Conservation (phyloP, 2,797 vertebrate genomes). For the Betta splendens region DNA sequence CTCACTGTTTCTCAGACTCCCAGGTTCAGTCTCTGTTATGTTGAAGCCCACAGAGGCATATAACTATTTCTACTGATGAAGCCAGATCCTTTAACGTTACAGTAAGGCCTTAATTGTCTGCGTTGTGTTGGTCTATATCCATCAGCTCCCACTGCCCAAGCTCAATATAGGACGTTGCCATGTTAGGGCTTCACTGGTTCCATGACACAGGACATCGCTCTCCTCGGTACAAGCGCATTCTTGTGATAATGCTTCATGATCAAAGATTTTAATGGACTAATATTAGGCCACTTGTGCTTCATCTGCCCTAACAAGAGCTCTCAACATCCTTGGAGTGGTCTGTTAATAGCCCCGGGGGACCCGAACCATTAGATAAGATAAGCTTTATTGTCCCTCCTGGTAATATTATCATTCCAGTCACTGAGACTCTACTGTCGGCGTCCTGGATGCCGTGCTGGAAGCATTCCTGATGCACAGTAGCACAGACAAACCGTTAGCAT, state of each 20-base stretch:
- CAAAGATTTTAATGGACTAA: not conserved
- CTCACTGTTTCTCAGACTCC: constrained; percentile 58
- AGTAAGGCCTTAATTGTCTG: not conserved
- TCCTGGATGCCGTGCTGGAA: constrained; percentile 58
- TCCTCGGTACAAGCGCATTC: not conserved
- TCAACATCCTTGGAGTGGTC: constrained; percentile 25
- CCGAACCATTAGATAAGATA: constrained; percentile 58
- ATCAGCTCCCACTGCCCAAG: constrained; percentile 14
- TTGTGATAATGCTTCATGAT: constrained; percentile 2
- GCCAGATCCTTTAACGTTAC: not conserved
- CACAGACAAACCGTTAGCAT: constrained; percentile 45
- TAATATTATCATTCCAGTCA: constrained; percentile 61
- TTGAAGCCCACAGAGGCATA: constrained; percentile 45
- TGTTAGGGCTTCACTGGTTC: not conserved
- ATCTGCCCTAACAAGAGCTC: constrained; percentile 28
- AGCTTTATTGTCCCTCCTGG: constrained; percentile 54
- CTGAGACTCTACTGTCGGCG: constrained; percentile 49
- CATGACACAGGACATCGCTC: not conserved
- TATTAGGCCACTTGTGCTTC: constrained; percentile 4
- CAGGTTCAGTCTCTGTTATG: constrained; percentile 44
- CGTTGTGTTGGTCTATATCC: not conserved
- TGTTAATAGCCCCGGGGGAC: constrained; percentile 54
- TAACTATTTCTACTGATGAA: constrained; percentile 4
- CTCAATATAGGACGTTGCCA: not conserved
- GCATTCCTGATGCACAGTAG: constrained; percentile 47